Base-by-base conservation (phyloP, 2,888 invertebrate species). In the Agonopterix subpropinquella region DNA sequence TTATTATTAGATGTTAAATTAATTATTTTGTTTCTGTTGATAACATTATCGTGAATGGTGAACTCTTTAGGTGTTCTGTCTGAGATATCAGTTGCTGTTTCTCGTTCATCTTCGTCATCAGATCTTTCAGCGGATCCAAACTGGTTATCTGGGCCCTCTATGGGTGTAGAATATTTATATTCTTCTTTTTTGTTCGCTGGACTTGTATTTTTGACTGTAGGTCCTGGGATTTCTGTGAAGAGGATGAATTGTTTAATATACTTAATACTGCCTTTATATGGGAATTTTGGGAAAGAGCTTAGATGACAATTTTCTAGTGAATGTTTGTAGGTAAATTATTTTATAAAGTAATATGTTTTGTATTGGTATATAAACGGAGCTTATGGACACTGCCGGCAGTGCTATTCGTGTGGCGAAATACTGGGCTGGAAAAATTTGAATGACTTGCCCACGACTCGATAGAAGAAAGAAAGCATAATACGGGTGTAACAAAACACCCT, bases 161-260 rank as follows among this genome's bases (percentile, higher is more conserved):
- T 62, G 41, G 85, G 77, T 2, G 87, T 84, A 0, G 83, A 79
- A 55, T 80, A 85, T 47, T 76, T 80, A 58, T 70, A 80, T 51
- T 93, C 92, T 73, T 92, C 92, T 72, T 91, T 92, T 45, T 77
- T 84, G 49, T 74, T 74, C 45, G 80, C 77, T 39, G 90, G 89
- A 58, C 89, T 85, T 45, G 89, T 89, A 63, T 89, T 90, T 63
- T 83, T 89, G 52, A 89, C 77, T 41, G 92, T 91, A 8, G 93
- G 92, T 36, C 93, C 93, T n/a, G 93, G 92, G 62, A 95, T 95
- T 84, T 94, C 95, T 95, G 89, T 50, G 53, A 62, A 62, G 53
- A 52, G 44, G n/a, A n/a, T 39, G 5, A 39, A n/a, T 39, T 39
- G 28, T 28, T 28, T 28, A 28, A 28, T 5, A 28, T 28, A 18